A percentile compares a stretch with the other conserved stretches of the same genome.
Conservation (phyloP, 2,888 invertebrate species). For the Phragmatobia fuliginosa region DNA sequence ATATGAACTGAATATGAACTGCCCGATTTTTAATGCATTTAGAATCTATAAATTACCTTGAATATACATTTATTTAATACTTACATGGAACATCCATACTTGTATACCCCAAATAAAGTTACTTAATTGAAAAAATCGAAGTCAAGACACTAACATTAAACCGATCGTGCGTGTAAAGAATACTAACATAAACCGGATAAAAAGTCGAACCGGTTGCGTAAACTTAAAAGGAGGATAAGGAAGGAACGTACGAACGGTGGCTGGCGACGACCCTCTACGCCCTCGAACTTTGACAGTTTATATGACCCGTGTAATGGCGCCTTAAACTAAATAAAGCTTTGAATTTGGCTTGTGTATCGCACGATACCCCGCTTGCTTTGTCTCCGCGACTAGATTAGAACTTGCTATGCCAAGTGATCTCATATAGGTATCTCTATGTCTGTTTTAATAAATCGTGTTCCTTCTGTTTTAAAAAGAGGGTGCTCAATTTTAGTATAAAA, state of each 20-base stretch:
- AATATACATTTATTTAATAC: too few species aligned
- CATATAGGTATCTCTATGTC: constrained; percentile 39
- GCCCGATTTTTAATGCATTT: too few species aligned
- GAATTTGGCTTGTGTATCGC: constrained; percentile 77
- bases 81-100: background rate
- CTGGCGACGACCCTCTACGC: constrained; percentile 66
- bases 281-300: constrained; percentile 84
- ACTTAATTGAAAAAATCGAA: constrained; percentile 36
- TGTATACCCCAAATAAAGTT: constrained; percentile 23
- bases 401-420: constrained; percentile 49
- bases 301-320: constrained; percentile 86
- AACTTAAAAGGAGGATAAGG: constrained; percentile 58
- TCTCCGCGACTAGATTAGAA: constrained; percentile 73
- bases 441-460: constrained; percentile 43
- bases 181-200: constrained; percentile 63
- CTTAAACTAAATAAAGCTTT: constrained; percentile 85
- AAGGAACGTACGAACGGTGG: constrained; percentile 51
- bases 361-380: constrained; percentile 70
- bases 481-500: background rate
- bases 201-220: constrained; percentile 66
- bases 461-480: background rate
- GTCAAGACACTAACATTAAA: constrained; percentile 41
- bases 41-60: too few species aligned
- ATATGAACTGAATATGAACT: too few species aligned
- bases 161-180: constrained; percentile 56